phyloP scores from a whole-genome alignment of 2,888 invertebrate species.

The Hirtodrosophila confusa region DNA sequence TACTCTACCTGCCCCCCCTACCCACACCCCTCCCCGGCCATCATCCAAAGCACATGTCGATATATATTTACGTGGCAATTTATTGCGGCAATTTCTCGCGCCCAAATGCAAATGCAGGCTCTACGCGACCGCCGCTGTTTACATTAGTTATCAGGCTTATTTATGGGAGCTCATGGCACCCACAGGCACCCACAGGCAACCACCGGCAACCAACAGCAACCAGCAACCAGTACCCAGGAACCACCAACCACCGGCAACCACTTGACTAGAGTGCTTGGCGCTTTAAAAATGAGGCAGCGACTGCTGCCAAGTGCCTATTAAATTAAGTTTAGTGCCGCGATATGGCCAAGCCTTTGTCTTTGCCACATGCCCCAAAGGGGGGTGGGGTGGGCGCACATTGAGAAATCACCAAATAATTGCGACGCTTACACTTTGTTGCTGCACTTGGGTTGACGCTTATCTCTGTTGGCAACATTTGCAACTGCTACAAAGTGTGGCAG shows the following conservation, averaged over 20 bases:
- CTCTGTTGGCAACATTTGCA: constrained; percentile 74
- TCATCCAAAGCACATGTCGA: constrained; percentile 51
- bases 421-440: constrained; percentile 79
- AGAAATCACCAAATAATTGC: constrained; percentile 80
- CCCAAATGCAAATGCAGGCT: constrained; percentile 79
- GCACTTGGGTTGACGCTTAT: constrained; percentile 66
- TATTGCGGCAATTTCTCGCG: constrained; percentile 79
- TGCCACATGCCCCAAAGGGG: constrained; percentile 19
- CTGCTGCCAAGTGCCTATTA: constrained; percentile 69
- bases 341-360: constrained; percentile 73
- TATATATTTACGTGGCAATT: constrained; percentile 77
- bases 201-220: no score
- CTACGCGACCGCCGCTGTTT: constrained; percentile 69
- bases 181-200: no score
- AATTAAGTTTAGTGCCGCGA: constrained; percentile 77
- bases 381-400: constrained; percentile 38
- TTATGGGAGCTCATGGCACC: constrained; percentile 56
- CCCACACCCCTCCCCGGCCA: neutral
- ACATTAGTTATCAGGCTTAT: constrained; percentile 81
- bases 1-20: neutral
- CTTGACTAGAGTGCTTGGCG: constrained; percentile 62
- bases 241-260: constrained; percentile 15
- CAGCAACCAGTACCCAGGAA: no score
- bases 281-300: constrained; percentile 71
- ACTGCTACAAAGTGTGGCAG: constrained; percentile 52